Evolutionary conservation across 2,888 invertebrate genomes (phyloP), one percentile per base, ranked within the genome.

Genomic region (Cyaniris semiargus): DNA sequence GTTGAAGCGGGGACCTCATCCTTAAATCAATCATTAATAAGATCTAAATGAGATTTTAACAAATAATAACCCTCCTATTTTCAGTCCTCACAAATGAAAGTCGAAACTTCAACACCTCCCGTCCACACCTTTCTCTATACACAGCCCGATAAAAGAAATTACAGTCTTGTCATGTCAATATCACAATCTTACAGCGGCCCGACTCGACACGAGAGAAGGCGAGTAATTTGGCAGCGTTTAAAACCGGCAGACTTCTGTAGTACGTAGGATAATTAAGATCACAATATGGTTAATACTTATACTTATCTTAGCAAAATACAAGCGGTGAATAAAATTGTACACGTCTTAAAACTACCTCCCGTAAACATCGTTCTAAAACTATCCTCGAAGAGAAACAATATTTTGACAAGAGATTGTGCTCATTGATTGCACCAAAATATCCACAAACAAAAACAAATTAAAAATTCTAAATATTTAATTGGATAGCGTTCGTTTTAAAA

Each of bases 271-370:
- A 90, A 88, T 89, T 88, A 90, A 89, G 87, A 93, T 93, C 92
- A 94, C 93, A 93, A 89, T 93, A 93, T 88, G 89, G 87, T 90
- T 92, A 92, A 91, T 92, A 93, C 93, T 93, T 93, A 94, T 80
- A 85, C 88, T 90, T 89, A 90, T 83, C 85, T 84, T 89, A 89
- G 83, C 86, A 86, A 88, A 90, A 88, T 90, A 90, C 85, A 88
- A 86, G 82, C 86, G 86, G 85, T 85, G 87, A 85, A 87, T 81
- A 81, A 79, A 81, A 81, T 82, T 85, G 87, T 86, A 86, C 89
- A 88, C 86, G 87, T 82, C 82, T 71, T 78, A 76, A 66, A 80
- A 79, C 78, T 78, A 78, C 75, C 70, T 78, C 76, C 72, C 76
- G 53, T 77, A 38, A 56, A 76, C 13, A 78, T 75, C 48, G 18